phyloP scores from a whole-genome alignment of 2,888 invertebrate genomes.

The Erebia aethiops region DNA sequence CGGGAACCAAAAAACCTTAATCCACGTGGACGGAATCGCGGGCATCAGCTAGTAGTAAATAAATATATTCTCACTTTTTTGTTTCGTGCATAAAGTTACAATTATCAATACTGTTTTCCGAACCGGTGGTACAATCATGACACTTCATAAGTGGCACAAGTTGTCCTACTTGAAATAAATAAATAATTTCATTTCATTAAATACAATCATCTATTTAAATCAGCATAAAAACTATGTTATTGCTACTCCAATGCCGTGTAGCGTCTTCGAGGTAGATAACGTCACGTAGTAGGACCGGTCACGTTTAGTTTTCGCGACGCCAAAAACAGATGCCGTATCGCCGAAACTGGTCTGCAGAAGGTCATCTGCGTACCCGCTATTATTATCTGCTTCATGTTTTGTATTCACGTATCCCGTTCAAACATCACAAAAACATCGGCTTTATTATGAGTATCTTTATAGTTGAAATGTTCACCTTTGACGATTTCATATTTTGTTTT shows the following conservation, averaged over 20 bases:
- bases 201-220: not conserved
- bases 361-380: conserved; percentile 52
- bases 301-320: conserved; percentile 58
- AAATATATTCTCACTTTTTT: too few relatives aligned
- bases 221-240: not conserved
- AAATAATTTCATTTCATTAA: not conserved
- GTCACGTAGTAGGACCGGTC: conserved; percentile 54
- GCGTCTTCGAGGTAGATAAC: conserved; percentile 27
- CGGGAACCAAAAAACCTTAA: too few relatives aligned
- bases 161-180: too few relatives aligned
- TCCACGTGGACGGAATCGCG: too few relatives aligned
- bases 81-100: too few relatives aligned
- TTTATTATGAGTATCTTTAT: not conserved
- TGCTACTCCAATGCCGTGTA: not conserved
- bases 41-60: too few relatives aligned
- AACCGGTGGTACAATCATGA: too few relatives aligned
- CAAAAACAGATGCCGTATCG: conserved; percentile 57
- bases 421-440: conserved; percentile 10
- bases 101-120: too few relatives aligned
- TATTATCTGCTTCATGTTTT: conserved; percentile 28
- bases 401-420: conserved; percentile 30
- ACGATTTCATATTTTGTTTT: conserved; percentile 2
- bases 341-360: conserved; percentile 66
- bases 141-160: too few relatives aligned
- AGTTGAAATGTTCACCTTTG: not conserved